Percentiles rank a stretch among this genome's conserved stretches.
Conservation (phyloP, 53 echinoderm and acorn worm species). For the Hippasteria phrygiana region DNA sequence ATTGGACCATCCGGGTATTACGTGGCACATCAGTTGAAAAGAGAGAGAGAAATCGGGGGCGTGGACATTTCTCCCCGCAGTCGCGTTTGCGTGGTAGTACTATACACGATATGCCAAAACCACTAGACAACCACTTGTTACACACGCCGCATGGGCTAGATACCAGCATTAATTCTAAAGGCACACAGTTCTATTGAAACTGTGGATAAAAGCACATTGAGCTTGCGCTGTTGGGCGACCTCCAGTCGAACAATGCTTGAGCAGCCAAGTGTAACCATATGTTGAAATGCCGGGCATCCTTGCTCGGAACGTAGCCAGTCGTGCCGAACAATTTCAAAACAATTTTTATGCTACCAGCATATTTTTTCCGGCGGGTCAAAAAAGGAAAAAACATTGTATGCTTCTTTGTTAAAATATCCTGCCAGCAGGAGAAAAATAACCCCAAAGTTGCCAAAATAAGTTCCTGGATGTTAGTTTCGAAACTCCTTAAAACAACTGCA, state of each 20-base stretch:
- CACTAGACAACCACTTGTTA: conserved; percentile 30
- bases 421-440: not conserved
- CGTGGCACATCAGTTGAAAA: conserved; percentile 60
- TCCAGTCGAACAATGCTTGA: conserved; percentile 47
- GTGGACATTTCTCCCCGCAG: conserved; percentile 35
- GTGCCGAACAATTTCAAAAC: conserved; percentile 58
- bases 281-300: conserved; percentile 40
- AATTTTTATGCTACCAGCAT: conserved; percentile 46
- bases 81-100: not conserved
- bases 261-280: conserved; percentile 46
- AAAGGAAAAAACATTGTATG: not conserved
- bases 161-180: conserved; percentile 63
- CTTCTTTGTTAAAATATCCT: not conserved
- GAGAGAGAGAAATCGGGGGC: conserved; percentile 47
- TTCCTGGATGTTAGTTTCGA: not conserved
- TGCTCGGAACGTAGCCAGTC: conserved; percentile 6
- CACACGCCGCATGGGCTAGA: not conserved
- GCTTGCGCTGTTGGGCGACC: conserved; percentile 11
- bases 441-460: not conserved
- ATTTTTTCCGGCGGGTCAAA: conserved; percentile 44
- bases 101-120: not conserved
- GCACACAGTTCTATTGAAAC: conserved; percentile 52
- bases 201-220: conserved; percentile 24
- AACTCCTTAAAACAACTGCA: too few species aligned
- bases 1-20: conserved; percentile 65